Conservation (phyloP, 2,888 invertebrate species). For the Nomada ferruginata region DNA sequence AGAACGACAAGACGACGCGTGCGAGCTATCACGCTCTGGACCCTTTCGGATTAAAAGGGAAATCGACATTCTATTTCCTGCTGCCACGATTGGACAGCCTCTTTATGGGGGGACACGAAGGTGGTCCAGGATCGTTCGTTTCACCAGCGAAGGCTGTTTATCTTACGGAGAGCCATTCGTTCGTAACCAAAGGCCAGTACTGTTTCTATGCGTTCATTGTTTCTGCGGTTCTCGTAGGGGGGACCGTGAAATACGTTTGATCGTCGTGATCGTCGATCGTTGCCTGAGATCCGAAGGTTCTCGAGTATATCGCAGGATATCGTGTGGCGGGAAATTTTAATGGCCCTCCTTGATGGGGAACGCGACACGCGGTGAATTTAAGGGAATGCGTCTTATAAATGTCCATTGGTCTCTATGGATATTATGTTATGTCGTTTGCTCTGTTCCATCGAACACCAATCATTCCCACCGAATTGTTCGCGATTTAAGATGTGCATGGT, state of each 20-base stretch:
- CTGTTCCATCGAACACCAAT: no score
- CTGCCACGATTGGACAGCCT: constrained; percentile 51
- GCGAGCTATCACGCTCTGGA: constrained; percentile 65
- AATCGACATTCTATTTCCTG: constrained; percentile 69
- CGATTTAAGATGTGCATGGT: neutral
- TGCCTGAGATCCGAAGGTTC: constrained; percentile 3
- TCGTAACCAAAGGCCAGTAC: constrained; percentile 31
- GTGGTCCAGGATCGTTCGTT: constrained; percentile 68
- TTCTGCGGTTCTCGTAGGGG: constrained; percentile 30
- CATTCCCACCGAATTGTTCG: no score
- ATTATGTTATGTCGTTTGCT: neutral
- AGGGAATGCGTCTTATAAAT: neutral
- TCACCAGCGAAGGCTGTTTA: constrained; percentile 52
- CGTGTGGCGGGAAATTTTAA: constrained; percentile 13
- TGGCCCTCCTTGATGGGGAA: neutral
- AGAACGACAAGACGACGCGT: constrained; percentile 62
- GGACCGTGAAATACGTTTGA: constrained; percentile 41
- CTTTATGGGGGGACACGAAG: constrained; percentile 63
- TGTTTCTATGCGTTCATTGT: constrained; percentile 57
- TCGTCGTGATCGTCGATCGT: constrained; percentile 31
- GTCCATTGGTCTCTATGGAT: neutral
- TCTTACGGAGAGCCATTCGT: constrained; percentile 47
- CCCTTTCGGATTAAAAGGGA: constrained; percentile 65
- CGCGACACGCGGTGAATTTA: constrained; percentile 8
- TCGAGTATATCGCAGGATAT: constrained; percentile 8